These are phyloP conservation scores for Netelia virgata DNA, from an alignment of 2,888 invertebrate genomes.

Conservation along the genomic window DNA sequence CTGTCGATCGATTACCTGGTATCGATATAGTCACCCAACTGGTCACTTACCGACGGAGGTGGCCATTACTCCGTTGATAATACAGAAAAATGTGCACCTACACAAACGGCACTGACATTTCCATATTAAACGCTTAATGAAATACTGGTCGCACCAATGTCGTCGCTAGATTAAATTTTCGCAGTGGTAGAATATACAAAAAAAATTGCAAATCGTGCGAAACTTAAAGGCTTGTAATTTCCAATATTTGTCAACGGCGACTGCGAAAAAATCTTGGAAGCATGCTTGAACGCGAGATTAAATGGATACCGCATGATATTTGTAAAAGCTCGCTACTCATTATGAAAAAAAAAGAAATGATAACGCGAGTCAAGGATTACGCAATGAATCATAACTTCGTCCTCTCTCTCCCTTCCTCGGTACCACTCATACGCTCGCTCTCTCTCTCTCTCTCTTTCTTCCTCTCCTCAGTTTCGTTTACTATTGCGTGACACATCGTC, in stretches of 20 bases:
- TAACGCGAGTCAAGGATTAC: slow-evolving; percentile 30
- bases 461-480: slow-evolving; percentile 24
- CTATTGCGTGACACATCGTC: slow-evolving; percentile 63
- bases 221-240: neutral
- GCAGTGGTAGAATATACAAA: no score
- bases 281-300: neutral
- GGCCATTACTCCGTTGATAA: neutral
- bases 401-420: neutral
- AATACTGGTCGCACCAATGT: no score
- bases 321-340: slow-evolving; percentile 1
- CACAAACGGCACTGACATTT: no score
- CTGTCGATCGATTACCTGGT: no score
- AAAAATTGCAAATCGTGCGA: no score
- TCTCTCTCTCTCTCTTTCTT: neutral
- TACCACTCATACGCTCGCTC: neutral
- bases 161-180: no score
- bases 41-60: neutral
- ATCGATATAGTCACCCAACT: no score
- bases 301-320: neutral
- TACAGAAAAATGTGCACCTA: neutral
- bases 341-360: slow-evolving; percentile 12
- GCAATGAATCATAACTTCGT: slow-evolving; percentile 39
- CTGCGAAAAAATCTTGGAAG: neutral
- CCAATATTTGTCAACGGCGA: neutral
- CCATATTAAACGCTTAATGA: no score